These are phyloP conservation scores for Bungarus multicinctus DNA, from an alignment of 2,113 vertebrate species.

Conservation along the genomic window DNA sequence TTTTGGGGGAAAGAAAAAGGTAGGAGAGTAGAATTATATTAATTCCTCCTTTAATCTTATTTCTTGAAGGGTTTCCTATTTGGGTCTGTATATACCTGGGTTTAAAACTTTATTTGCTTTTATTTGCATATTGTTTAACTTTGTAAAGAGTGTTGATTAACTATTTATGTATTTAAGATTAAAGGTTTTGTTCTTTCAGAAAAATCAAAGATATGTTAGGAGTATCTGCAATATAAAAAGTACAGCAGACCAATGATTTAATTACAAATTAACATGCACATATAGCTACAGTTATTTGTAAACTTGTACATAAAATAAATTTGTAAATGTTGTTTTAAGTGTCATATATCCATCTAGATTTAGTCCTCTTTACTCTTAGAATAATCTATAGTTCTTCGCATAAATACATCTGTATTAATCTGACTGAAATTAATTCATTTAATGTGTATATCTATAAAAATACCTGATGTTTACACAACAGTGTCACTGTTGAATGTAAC, in stretches of 20 bases:
- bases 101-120: constrained; percentile 32
- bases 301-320: neutral
- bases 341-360: neutral
- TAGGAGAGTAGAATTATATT: neutral
- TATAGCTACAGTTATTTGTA: constrained; percentile 2
- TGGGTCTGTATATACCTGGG: constrained; percentile 24
- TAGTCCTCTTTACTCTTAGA: neutral
- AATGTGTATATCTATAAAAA: neutral
- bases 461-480: neutral
- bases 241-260: constrained; percentile 29
- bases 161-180: constrained; percentile 44
- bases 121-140: constrained; percentile 39
- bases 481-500: neutral
- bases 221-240: constrained; percentile 36
- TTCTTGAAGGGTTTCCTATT: constrained; percentile 44
- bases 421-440: neutral
- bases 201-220: constrained; percentile 57
- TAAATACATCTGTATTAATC: neutral
- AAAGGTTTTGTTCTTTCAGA: constrained; percentile 52
- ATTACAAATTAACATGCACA: constrained; percentile 30
- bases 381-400: neutral
- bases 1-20: fast-evolving
- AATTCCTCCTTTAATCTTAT: neutral
- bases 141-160: constrained; percentile 41
- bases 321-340: neutral